Evolutionary conservation across 2,113 vertebrate genomes (phyloP).

Genomic region (Hyaena hyaena): DNA sequence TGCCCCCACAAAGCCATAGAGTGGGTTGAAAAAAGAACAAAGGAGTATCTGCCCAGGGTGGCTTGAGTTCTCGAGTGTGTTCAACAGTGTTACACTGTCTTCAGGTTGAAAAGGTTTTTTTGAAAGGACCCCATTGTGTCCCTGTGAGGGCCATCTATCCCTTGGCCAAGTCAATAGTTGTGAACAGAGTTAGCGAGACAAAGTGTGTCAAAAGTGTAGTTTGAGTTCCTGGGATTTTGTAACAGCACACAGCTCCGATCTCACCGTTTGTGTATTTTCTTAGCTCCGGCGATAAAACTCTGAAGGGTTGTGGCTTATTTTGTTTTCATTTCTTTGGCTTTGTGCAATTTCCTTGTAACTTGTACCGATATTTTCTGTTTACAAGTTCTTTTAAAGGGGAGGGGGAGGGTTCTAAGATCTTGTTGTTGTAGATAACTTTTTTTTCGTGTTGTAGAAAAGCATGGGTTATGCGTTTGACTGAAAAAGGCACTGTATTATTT

Average conservation of each 20-base stretch:
- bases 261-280: conserved; percentile 54
- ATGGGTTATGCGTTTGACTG: conserved; percentile 84
- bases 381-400: conserved; percentile 76
- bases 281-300: conserved; percentile 51
- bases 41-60: not conserved
- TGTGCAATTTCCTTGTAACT: conserved; percentile 67
- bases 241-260: conserved; percentile 50
- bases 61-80: not conserved
- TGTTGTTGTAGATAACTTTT: conserved; percentile 81
- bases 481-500: conserved; percentile 86
- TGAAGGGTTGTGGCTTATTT: conserved; percentile 41
- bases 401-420: conserved; percentile 77
- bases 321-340: conserved; percentile 57
- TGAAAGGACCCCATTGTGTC: not conserved
- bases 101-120: not conserved
- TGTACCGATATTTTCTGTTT: conserved; percentile 66
- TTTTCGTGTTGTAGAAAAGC: conserved; percentile 85
- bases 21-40: not conserved
- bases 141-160: not conserved
- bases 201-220: not conserved
- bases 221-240: conserved; percentile 65
- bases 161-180: not conserved
- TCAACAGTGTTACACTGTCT: not conserved
- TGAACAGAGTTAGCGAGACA: not conserved
- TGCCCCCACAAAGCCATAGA: not conserved